These are phyloP conservation scores for Formica aserva DNA, from an alignment of 2,888 invertebrate species.

Conservation along the genomic window DNA sequence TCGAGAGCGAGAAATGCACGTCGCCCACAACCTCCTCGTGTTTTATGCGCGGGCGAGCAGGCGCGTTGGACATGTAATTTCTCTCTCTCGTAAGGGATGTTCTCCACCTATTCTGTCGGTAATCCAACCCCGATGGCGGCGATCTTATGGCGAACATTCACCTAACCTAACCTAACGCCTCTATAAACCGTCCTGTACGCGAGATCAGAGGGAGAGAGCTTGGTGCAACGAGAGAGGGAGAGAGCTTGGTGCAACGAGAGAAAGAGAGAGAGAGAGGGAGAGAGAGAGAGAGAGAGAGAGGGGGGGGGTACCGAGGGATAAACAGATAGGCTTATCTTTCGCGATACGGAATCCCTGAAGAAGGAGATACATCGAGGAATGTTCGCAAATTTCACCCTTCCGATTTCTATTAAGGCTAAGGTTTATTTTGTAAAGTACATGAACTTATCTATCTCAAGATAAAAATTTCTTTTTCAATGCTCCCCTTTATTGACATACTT, in stretches of 20 bases:
- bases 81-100: neutral
- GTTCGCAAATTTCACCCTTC: neutral
- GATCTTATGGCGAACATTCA: neutral
- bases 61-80: constrained; percentile 29
- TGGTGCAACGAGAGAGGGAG: constrained; percentile 11
- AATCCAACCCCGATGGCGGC: neutral
- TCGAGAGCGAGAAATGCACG: constrained; percentile 8
- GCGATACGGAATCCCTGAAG: neutral
- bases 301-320: neutral
- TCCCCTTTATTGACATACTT: neutral
- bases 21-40: constrained; percentile 1
- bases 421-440: neutral
- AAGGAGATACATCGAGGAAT: neutral
- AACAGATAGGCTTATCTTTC: constrained; percentile 6
- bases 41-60: neutral
- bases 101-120: constrained; percentile 31
- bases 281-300: too few relatives aligned
- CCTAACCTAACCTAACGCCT: neutral
- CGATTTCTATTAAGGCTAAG: neutral
- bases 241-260: neutral
- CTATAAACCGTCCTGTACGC: neutral
- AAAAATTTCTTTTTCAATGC: neutral
- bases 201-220: constrained; percentile 9
- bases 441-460: too few relatives aligned
- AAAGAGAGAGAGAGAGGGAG: too few relatives aligned